phyloP scores from a whole-genome alignment of 2,113 vertebrate species.

The Brachypteracias leptosomus region DNA sequence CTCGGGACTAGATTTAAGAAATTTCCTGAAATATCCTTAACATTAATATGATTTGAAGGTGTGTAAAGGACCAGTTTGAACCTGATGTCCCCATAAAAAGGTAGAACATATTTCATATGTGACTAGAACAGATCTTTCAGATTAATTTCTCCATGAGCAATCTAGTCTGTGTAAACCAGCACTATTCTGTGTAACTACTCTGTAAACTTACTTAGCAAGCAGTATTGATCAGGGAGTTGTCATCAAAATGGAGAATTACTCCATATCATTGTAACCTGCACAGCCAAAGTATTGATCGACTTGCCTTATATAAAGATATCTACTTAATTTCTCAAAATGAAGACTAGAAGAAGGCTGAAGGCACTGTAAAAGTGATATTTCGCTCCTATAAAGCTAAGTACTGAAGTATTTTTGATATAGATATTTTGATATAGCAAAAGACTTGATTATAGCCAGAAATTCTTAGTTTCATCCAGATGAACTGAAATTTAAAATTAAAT shows the following conservation, averaged over 20 bases:
- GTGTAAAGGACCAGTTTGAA: background rate
- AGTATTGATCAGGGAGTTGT: accelerated
- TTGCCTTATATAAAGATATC: background rate
- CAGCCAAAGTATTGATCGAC: background rate
- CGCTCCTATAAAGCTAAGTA: background rate
- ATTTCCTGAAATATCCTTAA: background rate
- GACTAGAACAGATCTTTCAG: background rate
- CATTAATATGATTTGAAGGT: background rate
- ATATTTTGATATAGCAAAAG: background rate
- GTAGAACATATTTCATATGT: background rate
- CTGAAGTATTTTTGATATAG: background rate
- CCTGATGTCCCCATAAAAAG: background rate
- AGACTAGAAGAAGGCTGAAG: background rate
- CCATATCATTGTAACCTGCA: background rate
- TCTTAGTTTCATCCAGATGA: background rate
- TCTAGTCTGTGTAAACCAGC: background rate
- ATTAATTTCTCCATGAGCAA: background rate
- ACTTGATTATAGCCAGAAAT: background rate
- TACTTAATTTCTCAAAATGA: background rate
- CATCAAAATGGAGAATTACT: background rate
- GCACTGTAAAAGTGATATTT: background rate
- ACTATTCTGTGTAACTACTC: background rate
- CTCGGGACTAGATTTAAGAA: background rate
- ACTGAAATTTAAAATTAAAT: background rate
- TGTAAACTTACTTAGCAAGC: background rate